These are phyloP conservation scores for Callionymus lyra DNA, from an alignment of 2,113 vertebrate species.

Conservation along the genomic window DNA sequence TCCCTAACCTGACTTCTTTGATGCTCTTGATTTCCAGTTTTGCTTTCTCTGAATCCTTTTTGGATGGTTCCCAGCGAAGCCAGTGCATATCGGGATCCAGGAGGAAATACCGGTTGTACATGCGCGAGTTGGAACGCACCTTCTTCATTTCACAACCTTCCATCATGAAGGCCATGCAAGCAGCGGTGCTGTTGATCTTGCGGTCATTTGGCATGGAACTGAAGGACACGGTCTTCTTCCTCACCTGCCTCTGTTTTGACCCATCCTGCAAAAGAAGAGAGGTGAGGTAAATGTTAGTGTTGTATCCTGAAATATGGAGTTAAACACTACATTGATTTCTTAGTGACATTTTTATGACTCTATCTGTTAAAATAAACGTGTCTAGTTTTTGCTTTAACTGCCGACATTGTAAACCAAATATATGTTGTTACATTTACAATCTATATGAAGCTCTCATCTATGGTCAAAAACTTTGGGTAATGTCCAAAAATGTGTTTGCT, in stretches of 20 bases:
- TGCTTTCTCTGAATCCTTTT: slow-evolving; percentile 87
- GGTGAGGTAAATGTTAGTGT: slow-evolving; percentile 8
- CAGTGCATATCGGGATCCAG: slow-evolving; percentile 82
- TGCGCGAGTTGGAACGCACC: slow-evolving; percentile 86
- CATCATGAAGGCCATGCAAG: slow-evolving; percentile 90
- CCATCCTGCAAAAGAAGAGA: slow-evolving; percentile 64
- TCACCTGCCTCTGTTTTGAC: slow-evolving; percentile 75
- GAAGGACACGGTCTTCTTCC: slow-evolving; percentile 90
- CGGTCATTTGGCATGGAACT: slow-evolving; percentile 86
- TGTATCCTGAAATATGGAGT: slow-evolving; percentile 15
- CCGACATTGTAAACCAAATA: no score
- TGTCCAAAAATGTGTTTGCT: no score
- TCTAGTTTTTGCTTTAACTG: no score
- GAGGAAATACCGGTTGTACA: slow-evolving; percentile 88
- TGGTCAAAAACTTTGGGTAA: no score
- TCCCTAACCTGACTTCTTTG: slow-evolving; percentile 84
- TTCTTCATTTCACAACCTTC: slow-evolving; percentile 92
- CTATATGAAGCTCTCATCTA: no score
- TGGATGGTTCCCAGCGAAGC: slow-evolving; percentile 86
- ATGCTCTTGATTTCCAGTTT: slow-evolving; percentile 87
- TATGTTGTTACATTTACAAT: not conserved
- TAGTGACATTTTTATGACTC: no score
- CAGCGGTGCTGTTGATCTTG: slow-evolving; percentile 85
- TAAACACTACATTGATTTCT: no score
- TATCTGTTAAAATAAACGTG: no score